Evolutionary conservation across 2,113 vertebrate species (phyloP).

Genomic region (Oceanodroma tethys): DNA sequence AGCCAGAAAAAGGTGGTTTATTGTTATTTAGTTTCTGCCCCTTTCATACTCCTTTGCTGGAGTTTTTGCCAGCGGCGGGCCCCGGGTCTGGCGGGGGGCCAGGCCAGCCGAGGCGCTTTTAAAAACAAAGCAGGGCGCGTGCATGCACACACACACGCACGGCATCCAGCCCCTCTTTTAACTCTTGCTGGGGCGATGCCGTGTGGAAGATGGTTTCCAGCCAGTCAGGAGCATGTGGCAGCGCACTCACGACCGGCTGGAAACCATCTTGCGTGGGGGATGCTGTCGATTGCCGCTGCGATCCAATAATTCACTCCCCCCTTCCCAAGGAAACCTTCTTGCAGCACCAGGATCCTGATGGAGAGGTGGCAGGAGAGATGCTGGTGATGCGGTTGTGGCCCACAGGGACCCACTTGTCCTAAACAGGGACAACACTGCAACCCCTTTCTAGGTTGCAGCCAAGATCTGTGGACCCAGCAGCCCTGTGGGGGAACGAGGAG

Average conservation of each 20-base stretch:
- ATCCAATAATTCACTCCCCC: not conserved
- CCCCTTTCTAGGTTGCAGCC: not conserved
- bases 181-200: not conserved
- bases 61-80: conserved; percentile 41
- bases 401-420: rapidly evolving
- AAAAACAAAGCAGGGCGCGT: conserved; percentile 56
- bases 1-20: not conserved
- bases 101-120: conserved; percentile 46
- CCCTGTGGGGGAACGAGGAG: not conserved
- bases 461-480: not conserved
- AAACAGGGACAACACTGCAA: not conserved
- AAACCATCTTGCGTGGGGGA: not conserved
- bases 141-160: conserved; percentile 61
- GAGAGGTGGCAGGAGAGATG: not conserved
- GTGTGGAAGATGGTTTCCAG: not conserved
- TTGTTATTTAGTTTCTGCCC: conserved; percentile 42
- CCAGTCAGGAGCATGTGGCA: rapidly evolving
- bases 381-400: rapidly evolving
- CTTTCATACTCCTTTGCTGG: conserved; percentile 32
- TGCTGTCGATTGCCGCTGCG: rapidly evolving
- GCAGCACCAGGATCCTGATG: not conserved
- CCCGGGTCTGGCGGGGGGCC: conserved; percentile 25
- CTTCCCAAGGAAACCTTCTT: not conserved
- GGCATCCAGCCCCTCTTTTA: conserved; percentile 32
- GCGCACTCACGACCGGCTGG: rapidly evolving